Percentiles rank a stretch among this genome's conserved stretches.
Evolutionary conservation across 2,797 vertebrate genomes (phyloP).

Genomic region (Sebastes matsubarae): DNA sequence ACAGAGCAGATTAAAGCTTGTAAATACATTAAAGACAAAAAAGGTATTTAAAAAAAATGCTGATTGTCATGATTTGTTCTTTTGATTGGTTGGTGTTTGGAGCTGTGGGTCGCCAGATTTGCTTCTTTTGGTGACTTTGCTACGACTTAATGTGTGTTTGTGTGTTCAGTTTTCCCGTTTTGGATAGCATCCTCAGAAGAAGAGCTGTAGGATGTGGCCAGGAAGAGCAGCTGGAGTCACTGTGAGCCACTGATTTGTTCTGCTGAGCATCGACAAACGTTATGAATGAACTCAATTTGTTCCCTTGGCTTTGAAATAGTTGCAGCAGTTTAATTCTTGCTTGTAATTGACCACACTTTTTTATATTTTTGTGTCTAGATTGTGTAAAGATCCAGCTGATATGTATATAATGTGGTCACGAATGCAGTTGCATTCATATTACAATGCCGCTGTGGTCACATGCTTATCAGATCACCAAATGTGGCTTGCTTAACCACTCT

Average conservation of each 20-base stretch:
- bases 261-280: not conserved
- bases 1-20: conserved; percentile 95
- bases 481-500: not conserved
- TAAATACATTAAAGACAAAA: conserved; percentile 94
- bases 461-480: not conserved
- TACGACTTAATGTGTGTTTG: not conserved
- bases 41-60: conserved; percentile 76
- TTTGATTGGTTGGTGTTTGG: not conserved
- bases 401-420: not conserved
- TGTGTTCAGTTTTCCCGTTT: not conserved
- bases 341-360: not conserved
- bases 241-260: not conserved
- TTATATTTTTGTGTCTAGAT: not conserved
- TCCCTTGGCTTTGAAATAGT: not conserved
- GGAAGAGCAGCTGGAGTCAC: conserved; percentile 7
- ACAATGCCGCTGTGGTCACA: not conserved
- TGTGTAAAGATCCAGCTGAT: not conserved
- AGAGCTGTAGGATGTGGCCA: not conserved
- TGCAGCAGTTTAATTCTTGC: not conserved
- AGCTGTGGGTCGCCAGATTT: not conserved
- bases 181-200: conserved; percentile 11
- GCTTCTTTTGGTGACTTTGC: not conserved
- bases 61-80: conserved; percentile 58
- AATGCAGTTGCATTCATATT: not conserved
- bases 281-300: not conserved